phyloP scores from a whole-genome alignment of 2,797 vertebrate species.

The Aselliscus stoliczkanus region DNA sequence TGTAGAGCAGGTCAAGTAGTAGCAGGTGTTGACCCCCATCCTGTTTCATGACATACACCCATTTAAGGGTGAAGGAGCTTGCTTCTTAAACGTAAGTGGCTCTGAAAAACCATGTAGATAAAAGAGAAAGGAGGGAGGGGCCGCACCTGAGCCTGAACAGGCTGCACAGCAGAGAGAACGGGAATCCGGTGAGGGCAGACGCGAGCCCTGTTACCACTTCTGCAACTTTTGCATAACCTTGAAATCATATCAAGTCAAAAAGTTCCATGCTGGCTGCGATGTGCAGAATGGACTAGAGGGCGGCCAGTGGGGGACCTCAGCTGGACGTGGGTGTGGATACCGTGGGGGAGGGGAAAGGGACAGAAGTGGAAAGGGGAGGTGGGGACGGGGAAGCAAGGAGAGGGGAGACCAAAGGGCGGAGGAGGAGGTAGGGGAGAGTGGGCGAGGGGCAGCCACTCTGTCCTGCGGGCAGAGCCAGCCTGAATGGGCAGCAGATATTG shows the following conservation, averaged over 20 bases:
- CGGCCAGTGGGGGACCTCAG: fast-evolving
- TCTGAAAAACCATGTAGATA: not conserved
- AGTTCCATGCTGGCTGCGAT: fast-evolving
- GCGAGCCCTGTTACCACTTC: fast-evolving
- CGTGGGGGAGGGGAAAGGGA: fast-evolving
- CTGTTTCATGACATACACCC: not conserved
- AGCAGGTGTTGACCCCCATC: too few relatives aligned
- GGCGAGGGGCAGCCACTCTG: too few relatives aligned
- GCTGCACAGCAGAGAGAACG: too few relatives aligned
- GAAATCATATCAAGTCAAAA: not conserved
- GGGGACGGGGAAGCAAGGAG: too few relatives aligned
- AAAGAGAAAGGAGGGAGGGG: not conserved
- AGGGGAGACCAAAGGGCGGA: fast-evolving
- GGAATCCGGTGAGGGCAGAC: fast-evolving
- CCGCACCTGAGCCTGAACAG: fast-evolving
- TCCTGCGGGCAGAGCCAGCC: not conserved
- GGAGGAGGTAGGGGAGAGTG: fast-evolving
- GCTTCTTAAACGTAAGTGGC: not conserved
- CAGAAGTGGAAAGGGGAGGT: fast-evolving
- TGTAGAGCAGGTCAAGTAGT: fast-evolving
- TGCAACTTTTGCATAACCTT: not conserved
- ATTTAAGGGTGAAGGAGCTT: not conserved
- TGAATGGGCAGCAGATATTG: fast-evolving
- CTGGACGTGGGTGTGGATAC: fast-evolving
- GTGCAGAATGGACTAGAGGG: not conserved